Evolutionary conservation across 1,140 invertebrate genomes (phyloP).

Genomic region (Leguminivora glycinivorella): DNA sequence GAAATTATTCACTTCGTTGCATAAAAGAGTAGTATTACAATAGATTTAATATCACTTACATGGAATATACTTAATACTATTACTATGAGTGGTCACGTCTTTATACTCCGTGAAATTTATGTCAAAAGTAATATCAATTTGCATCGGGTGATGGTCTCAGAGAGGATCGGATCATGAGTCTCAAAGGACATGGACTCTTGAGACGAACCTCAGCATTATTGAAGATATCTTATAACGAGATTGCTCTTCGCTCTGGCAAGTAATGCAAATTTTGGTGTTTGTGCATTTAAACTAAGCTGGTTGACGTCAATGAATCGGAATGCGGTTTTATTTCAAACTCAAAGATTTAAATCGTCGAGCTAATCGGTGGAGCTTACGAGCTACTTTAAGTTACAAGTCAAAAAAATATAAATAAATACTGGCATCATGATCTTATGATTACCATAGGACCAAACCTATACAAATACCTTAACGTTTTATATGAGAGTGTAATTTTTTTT

Average conservation of each 20-base stretch:
- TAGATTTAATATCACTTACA: neutral
- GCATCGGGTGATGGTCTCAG: neutral
- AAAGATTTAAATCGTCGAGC: too few relatives aligned
- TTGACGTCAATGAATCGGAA: neutral
- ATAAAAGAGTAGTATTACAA: neutral
- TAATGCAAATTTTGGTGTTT: neutral
- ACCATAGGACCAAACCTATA: too few relatives aligned
- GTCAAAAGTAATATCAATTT: slow-evolving; percentile 9
- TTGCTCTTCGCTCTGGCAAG: slow-evolving; percentile 1
- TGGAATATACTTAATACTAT: neutral
- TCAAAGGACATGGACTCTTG: slow-evolving; percentile 12
- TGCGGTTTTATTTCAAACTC: neutral
- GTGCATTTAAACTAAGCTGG: neutral
- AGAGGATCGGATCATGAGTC: slow-evolving; percentile 7
- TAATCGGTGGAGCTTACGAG: too few relatives aligned
- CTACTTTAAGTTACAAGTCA: too few relatives aligned
- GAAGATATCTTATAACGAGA: slow-evolving; percentile 1
- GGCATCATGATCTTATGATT: too few relatives aligned
- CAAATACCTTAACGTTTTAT: too few relatives aligned
- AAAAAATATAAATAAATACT: too few relatives aligned
- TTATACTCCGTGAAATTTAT: neutral
- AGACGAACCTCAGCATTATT: neutral
- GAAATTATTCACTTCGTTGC: too few relatives aligned
- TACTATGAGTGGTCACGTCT: neutral
- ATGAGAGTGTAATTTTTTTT: too few relatives aligned